phyloP scores from a whole-genome alignment of 2,888 invertebrate species.

The Mycalesis mineus region DNA sequence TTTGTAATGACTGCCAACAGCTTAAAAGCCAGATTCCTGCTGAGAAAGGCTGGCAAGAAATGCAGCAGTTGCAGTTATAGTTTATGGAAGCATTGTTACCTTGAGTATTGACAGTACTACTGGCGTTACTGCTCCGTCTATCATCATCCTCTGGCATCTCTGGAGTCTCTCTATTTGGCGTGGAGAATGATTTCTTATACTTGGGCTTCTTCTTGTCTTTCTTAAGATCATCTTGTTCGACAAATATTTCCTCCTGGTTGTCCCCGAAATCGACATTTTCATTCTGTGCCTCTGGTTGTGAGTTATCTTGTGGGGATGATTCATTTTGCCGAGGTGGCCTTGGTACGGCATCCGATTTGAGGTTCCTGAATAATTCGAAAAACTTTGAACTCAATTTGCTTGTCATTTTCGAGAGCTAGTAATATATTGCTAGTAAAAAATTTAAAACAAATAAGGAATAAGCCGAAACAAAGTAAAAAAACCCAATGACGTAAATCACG shows the following conservation, averaged over 20 bases:
- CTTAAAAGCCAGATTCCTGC: too few relatives aligned
- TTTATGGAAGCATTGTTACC: constrained; percentile 37
- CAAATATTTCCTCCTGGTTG: constrained; percentile 47
- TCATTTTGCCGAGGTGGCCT: constrained; percentile 57
- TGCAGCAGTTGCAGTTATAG: too few relatives aligned
- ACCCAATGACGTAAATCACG: constrained; percentile 12
- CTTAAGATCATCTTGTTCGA: constrained; percentile 42
- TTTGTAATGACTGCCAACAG: too few relatives aligned
- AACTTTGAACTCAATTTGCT: constrained; percentile 45
- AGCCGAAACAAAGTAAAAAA: constrained; percentile 5
- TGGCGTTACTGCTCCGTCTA: constrained; percentile 36
- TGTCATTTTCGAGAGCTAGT: constrained; percentile 25
- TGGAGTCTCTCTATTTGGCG: constrained; percentile 24
- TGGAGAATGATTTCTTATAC: constrained; percentile 39
- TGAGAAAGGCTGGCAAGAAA: too few relatives aligned
- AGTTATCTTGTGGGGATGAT: constrained; percentile 29
- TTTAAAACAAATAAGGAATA: not conserved
- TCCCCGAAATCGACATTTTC: constrained; percentile 40
- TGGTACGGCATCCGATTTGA: constrained; percentile 75
- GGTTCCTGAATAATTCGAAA: constrained; percentile 59
- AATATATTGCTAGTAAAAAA: constrained; percentile 7
- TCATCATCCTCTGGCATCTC: constrained; percentile 30
- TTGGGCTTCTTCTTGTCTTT: constrained; percentile 45
- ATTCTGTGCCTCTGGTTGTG: constrained; percentile 34
- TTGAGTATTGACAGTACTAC: constrained; percentile 58